Evolutionary conservation across 2,888 invertebrate species (phyloP), one percentile per base, ranked within the genome.

Genomic region (Sarcophaga subvicina): DNA sequence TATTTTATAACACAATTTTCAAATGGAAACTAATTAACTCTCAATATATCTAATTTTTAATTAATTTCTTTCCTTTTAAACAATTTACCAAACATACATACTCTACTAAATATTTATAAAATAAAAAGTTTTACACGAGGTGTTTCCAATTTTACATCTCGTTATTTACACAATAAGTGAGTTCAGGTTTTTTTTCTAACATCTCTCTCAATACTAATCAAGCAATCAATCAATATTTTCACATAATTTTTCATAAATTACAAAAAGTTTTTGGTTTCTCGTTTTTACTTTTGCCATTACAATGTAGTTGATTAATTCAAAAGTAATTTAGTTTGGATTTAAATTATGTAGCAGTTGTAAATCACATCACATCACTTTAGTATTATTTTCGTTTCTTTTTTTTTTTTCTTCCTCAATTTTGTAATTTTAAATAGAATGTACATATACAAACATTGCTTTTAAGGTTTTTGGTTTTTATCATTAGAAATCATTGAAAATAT

Each of bases 111-210:
- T 22, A 63, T 77, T 49, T 62, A 67, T 70, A 60, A 81, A 70
- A 60, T 14, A 62, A 69, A 88, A 91, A 93, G 93, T 92, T 93
- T 93, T 90, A 91, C 92, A 89, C 91, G 92, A 91, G 93, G 92
- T 92, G 93, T 93, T 90, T 90, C 92, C 90, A 91, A 90, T 89
- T 92, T 93, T 90, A 91, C 93, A 90, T 92, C 92, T 90, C 92
- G 92, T 86, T 92, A 91, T 89, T 92, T 92, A 80, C 90, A 91
- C 73, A 91, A 91, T 92, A 93, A 93, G 93, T 93, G 93, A 93
- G 93, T 92, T 91, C 90, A 84, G 87, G 84, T 75, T 82, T 71
- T 59, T 54, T 54, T 17, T 37, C 3, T 37, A 37, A 37, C 8
- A 3, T 37, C 37, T 8, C 8, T 8, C 8, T 8, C 37, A 37